Evolutionary conservation across 53 echinoderm and acorn worm genomes (phyloP), one percentile per base, ranked within the genome.

Genomic region (Henricia sp.): DNA sequence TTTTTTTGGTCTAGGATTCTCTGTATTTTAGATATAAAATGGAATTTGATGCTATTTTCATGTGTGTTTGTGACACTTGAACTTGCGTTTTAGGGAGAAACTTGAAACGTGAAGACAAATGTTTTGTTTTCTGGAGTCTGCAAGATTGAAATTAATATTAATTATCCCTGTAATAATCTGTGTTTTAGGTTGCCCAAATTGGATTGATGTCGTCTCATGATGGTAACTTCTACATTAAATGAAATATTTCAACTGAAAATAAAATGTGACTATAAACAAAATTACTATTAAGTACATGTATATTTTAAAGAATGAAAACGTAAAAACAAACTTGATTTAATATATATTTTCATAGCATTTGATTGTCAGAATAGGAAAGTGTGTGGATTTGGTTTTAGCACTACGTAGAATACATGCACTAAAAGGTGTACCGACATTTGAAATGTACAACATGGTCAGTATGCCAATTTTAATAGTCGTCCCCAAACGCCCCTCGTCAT

Each of bases 321-420:
- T 64, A 62, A 46, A 44, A 24, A 75, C 37, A 75, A 56, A 58
- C 59, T 41, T 59, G n/a, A n/a, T n/a, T 77, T n/a, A 80, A 29
- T 43, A 62, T 80, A 80, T 80, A 76, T 80, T 80, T 80, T 80
- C 80, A 44, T 80, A 80, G 64, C 17, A n/a, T n/a, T n/a, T n/a
- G n/a, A n/a, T n/a, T 9, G 48, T 14, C 14, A 46, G 14, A 14
- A 46, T 9, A 46, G 48, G 48, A 14, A 46, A 46, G 9, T 14
- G 14, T 10, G 14, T 14, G 14, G 14, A 46, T 46, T 10, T 46
- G 48, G 48, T 10, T 46, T 9, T 9, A 46, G 48, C 14, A 46
- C 14, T 46, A 46, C 14, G 14, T 14, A 46, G 48, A 10, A 9
- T 46, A n/a, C n/a, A n/a, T n/a, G n/a, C n/a, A n/a, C n/a, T n/a